Conservation (phyloP, 2,797 vertebrate species). For the Cottoperca gobio region DNA sequence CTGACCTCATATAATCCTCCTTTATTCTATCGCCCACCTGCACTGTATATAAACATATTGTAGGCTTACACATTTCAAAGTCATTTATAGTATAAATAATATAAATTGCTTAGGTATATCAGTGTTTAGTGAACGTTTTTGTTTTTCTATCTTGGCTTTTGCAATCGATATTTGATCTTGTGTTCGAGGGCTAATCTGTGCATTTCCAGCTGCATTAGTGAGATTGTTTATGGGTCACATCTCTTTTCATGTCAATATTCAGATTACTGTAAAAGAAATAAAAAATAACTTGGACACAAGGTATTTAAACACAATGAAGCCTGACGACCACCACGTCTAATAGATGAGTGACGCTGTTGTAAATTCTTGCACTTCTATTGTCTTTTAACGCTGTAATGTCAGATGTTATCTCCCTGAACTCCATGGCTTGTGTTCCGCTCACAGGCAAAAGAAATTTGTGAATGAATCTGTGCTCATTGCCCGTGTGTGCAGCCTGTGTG, state of each 20-base stretch:
- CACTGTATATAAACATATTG: constrained; percentile 63
- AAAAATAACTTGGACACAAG: background rate
- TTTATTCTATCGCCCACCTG: constrained; percentile 37
- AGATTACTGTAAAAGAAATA: constrained; percentile 22
- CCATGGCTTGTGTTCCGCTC: constrained; percentile 71
- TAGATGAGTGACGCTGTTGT: constrained; percentile 55
- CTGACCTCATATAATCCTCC: constrained; percentile 19
- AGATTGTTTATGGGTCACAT: constrained; percentile 38
- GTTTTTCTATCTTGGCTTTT: constrained; percentile 56
- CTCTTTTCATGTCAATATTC: constrained; percentile 31
- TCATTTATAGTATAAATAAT: constrained; percentile 22
- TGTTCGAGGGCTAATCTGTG: constrained; percentile 77
- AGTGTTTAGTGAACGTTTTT: constrained; percentile 56
- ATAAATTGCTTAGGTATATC: constrained; percentile 48
- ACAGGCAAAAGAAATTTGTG: constrained; percentile 52
- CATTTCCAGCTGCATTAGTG: constrained; percentile 46
- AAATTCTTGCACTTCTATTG: constrained; percentile 47
- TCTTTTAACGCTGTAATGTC: constrained; percentile 49
- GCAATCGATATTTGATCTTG: constrained; percentile 50
- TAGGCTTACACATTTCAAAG: constrained; percentile 43
- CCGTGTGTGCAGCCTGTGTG: constrained; percentile 50
- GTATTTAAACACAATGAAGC: constrained; percentile 20
- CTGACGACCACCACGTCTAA: constrained; percentile 2
- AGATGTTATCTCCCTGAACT: constrained; percentile 42
- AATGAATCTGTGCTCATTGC: constrained; percentile 52